Evolutionary conservation across 2,888 invertebrate species (phyloP).

Genomic region (Nemotelus nigrinus): DNA sequence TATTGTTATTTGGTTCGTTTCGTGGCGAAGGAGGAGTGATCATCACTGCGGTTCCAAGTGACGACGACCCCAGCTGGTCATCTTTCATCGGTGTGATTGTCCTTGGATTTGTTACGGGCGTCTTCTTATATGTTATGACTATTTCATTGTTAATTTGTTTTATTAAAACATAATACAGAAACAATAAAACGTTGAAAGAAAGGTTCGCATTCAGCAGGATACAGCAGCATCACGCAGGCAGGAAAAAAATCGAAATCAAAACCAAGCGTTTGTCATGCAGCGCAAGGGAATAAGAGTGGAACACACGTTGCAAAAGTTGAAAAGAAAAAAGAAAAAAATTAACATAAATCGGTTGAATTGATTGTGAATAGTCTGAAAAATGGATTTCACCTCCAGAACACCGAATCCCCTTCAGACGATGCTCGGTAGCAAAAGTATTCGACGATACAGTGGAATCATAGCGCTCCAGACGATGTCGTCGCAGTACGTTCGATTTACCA

Average conservation of each 20-base stretch:
- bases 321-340: slow-evolving; percentile 48
- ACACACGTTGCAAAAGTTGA: slow-evolving; percentile 26
- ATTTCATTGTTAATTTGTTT: slow-evolving; percentile 53
- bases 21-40: background rate
- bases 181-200: slow-evolving; percentile 50
- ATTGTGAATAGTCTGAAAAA: background rate
- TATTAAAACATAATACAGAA: slow-evolving; percentile 52
- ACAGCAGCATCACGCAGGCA: background rate
- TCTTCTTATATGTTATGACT: slow-evolving; percentile 89
- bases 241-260: too few species aligned
- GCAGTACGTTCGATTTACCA: slow-evolving; percentile 45
- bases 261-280: background rate
- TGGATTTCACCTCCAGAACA: slow-evolving; percentile 60
- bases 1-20: slow-evolving; percentile 24
- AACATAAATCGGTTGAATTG: slow-evolving; percentile 38
- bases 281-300: slow-evolving; percentile 1
- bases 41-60: background rate
- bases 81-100: background rate
- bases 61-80: background rate
- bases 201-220: slow-evolving; percentile 7
- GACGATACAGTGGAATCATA: slow-evolving; percentile 43
- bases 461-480: slow-evolving; percentile 43
- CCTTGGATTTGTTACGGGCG: slow-evolving; percentile 61
- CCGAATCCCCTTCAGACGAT: slow-evolving; percentile 63
- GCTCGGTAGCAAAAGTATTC: slow-evolving; percentile 58